phyloP scores from a whole-genome alignment of 2,113 vertebrate species.

The Grammatotria lemairii region DNA sequence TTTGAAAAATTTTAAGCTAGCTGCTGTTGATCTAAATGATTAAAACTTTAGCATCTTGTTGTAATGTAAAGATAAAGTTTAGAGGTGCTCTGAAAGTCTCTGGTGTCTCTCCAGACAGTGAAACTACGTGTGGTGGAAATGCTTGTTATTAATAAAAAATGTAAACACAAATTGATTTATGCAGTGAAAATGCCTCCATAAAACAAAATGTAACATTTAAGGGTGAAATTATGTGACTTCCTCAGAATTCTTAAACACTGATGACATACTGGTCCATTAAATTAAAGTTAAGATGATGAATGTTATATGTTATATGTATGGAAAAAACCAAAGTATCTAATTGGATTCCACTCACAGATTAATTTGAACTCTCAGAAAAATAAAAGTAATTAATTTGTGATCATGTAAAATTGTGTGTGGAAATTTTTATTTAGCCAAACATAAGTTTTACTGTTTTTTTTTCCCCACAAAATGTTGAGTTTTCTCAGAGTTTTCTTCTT shows the following conservation, averaged over 20 bases:
- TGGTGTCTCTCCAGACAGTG: not conserved
- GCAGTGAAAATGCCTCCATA: not conserved
- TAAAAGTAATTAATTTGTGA: not conserved
- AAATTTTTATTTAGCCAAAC: accelerated
- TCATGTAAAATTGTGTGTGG: not conserved
- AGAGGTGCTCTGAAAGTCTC: not conserved
- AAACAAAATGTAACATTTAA: not conserved
- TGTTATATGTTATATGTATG: not conserved
- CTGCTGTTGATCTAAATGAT: not conserved
- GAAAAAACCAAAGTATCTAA: not conserved
- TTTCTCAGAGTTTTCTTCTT: not conserved
- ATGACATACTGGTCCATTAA: not conserved
- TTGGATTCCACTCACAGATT: not conserved
- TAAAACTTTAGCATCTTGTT: not conserved
- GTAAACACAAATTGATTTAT: not conserved
- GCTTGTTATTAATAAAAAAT: not conserved
- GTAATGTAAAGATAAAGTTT: not conserved
- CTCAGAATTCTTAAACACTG: not conserved
- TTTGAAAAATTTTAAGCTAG: not conserved
- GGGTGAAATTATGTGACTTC: not conserved
- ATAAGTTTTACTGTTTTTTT: not conserved
- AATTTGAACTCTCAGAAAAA: not conserved
- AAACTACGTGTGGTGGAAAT: not conserved
- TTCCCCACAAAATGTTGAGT: not conserved
- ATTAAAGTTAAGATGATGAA: not conserved